Evolutionary conservation across 2,888 invertebrate species (phyloP).

Genomic region (Alcis repandata): DNA sequence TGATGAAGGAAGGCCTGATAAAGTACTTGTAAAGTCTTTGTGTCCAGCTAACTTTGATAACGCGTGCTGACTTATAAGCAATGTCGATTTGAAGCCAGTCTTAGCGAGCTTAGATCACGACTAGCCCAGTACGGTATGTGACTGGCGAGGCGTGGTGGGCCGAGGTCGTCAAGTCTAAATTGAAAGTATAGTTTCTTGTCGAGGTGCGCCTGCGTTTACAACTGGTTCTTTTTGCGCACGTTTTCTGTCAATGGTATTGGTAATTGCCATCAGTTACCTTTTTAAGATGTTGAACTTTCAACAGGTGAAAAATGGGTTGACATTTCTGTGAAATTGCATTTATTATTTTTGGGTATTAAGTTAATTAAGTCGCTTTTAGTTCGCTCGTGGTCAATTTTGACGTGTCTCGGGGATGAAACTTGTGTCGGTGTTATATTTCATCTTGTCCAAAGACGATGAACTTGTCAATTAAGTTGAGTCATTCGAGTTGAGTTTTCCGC

Average conservation of each 20-base stretch:
- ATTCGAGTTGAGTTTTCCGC: too few relatives aligned
- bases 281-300: not conserved
- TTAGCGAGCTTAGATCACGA: conserved; percentile 79
- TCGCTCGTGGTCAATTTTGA: too few relatives aligned
- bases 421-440: not conserved
- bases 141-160: conserved; percentile 71
- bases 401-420: too few relatives aligned
- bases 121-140: conserved; percentile 74
- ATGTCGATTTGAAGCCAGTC: conserved; percentile 50
- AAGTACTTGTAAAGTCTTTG: not conserved
- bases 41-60: conserved; percentile 13
- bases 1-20: not conserved
- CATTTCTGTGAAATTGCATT: not conserved
- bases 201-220: conserved; percentile 45
- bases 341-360: not conserved
- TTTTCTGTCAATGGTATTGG: conserved; percentile 17
- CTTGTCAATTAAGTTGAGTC: too few relatives aligned
- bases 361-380: not conserved
- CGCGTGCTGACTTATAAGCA: conserved; percentile 45
- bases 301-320: conserved; percentile 2
- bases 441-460: too few relatives aligned
- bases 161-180: conserved; percentile 77
- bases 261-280: conserved; percentile 1
- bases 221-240: conserved; percentile 43
- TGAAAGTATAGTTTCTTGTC: conserved; percentile 70